Conservation (phyloP, 2,113 vertebrate species). For the Perca flavescens region DNA sequence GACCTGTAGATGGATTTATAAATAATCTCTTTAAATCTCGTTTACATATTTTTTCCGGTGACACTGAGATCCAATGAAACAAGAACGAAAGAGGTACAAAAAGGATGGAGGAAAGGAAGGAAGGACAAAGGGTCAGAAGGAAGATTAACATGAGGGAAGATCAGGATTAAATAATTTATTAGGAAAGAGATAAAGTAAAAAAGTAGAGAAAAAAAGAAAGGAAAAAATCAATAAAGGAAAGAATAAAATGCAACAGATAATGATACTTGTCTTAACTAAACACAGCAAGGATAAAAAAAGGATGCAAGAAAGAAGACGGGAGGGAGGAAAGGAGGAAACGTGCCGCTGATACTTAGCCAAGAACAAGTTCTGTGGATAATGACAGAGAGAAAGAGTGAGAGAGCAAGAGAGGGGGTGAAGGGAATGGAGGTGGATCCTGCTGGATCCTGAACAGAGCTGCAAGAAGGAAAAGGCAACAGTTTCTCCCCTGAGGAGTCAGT, state of each 20-base stretch:
- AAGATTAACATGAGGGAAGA: neutral
- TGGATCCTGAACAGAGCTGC: constrained; percentile 70
- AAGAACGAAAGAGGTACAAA: neutral
- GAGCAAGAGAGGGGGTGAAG: constrained; percentile 26
- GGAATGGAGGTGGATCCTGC: constrained; percentile 67
- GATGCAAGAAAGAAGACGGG: constrained; percentile 23
- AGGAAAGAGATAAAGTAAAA: neutral
- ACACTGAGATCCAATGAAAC: neutral
- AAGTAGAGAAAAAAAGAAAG: neutral
- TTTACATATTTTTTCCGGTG: neutral
- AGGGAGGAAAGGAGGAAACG: constrained; percentile 43
- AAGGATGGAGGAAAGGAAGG: neutral
- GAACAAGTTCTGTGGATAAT: constrained; percentile 62
- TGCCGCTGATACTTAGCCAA: constrained; percentile 50
- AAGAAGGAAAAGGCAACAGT: constrained; percentile 79
- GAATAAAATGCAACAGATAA: neutral
- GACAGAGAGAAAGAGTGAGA: constrained; percentile 32
- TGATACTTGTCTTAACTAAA: neutral
- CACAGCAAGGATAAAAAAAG: neutral
- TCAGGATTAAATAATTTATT: neutral
- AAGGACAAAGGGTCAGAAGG: neutral
- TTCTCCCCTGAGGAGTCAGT: constrained; percentile 85
- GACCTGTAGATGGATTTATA: neutral
- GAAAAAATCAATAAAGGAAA: neutral
- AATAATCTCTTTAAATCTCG: neutral